Base-by-base conservation (phyloP, 2,113 vertebrate genomes). In the Ameiurus melas region DNA sequence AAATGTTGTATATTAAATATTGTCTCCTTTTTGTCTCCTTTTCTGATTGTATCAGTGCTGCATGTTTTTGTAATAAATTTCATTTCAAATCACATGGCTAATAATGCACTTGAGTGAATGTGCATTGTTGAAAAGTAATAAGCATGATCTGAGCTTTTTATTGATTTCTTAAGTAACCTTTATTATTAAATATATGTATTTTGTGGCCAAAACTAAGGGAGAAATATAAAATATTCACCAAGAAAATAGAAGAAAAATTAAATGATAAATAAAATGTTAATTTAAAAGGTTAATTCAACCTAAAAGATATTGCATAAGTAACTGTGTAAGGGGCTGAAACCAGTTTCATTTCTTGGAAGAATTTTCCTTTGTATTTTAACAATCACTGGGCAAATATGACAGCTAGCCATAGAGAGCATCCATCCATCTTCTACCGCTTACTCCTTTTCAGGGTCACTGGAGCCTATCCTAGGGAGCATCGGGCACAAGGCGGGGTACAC, bases 1-100 rank as follows among this genome's bases (percentile, higher is more conserved):
- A 95, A 96, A 96, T 96, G 96, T 96, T 94, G 92, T 93, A 92
- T 90, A 51, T 51, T 51, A 51, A 51, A 92, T 88, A 90, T 90
- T 87, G 94, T 93, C 92, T 94, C 86, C 90, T 94, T 92, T 90
- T 90, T 86, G 93, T 93, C 92, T 94, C 84, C 89, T 94, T 93
- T 94, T 95, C 91, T 95, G 83, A 89, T 71, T 78, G 77, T 73
- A 86, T 83, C 39, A 91, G 73, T 85, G 51, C 27, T 71, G 62
- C 51, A 39, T 55, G 55, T 89, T 87, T 91, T 77, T 81, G 88
- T 39, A 80, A 90, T 84, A 90, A 85, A 68, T 73, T 83, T 51
- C 10, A 90, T 90, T 89, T 57, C 55, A n/a, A 62, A 47, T 89
- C 87, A 86, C 89, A 90, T 87, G 86, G 60, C 64, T 91, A 78